These are phyloP conservation scores for Hozukius guyotensis DNA, from an alignment of 2,797 vertebrate genomes.

Conservation along the genomic window DNA sequence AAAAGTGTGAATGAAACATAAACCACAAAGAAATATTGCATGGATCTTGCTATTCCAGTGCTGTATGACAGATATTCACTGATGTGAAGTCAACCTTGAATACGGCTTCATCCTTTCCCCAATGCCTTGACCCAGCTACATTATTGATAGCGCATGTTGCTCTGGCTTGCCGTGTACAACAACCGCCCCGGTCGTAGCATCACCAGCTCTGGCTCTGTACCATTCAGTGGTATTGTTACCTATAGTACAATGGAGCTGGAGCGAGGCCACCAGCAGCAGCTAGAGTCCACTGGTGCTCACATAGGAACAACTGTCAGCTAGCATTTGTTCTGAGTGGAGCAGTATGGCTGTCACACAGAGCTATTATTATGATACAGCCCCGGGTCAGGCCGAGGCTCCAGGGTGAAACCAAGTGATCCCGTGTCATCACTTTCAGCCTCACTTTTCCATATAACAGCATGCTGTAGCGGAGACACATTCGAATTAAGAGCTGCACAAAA, in stretches of 20 bases:
- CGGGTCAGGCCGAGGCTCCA: conserved; percentile 59
- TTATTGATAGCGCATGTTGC: conserved; percentile 60
- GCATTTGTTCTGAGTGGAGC: conserved; percentile 68
- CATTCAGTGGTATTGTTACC: conserved; percentile 48
- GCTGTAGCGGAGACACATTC: conserved; percentile 8
- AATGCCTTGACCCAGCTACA: conserved; percentile 57
- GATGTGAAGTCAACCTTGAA: conserved; percentile 37
- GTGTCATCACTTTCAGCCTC: conserved; percentile 65
- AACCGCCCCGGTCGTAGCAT: conserved; percentile 28
- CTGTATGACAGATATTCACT: background rate
- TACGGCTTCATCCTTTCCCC: conserved; percentile 15
- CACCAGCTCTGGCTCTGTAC: conserved; percentile 23
- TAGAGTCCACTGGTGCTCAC: conserved; percentile 43
- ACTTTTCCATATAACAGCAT: conserved; percentile 41
- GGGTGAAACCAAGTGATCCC: conserved; percentile 68
- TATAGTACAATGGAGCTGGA: conserved; percentile 42
- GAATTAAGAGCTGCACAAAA: conserved; percentile 27
- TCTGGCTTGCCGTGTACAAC: conserved; percentile 32
- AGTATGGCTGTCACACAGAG: conserved; percentile 70
- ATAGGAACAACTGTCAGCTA: conserved; percentile 69
- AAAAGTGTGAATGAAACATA: background rate
- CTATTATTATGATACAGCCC: conserved; percentile 73
- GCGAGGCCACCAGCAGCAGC: conserved; percentile 46
- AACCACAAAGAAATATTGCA: conserved; percentile 10
- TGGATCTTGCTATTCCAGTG: conserved; percentile 9